phyloP scores from a whole-genome alignment of 2,888 invertebrate species.

The Melipona beecheii region DNA sequence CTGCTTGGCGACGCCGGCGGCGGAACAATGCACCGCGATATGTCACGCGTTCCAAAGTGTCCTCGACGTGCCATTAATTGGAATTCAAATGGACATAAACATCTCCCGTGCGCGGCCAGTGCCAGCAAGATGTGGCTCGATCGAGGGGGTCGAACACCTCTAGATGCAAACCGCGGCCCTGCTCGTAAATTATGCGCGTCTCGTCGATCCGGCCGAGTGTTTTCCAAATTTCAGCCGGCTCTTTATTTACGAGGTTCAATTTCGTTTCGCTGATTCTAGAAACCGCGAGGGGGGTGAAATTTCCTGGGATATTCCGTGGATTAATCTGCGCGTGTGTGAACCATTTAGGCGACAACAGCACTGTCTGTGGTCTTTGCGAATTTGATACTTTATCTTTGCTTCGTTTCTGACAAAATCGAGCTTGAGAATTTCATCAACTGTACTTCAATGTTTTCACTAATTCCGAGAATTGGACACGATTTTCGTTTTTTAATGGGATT shows the following conservation, averaged over 20 bases:
- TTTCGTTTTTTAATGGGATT: too few relatives aligned
- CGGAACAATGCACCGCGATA: slow-evolving; percentile 73
- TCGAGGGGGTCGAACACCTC: slow-evolving; percentile 65
- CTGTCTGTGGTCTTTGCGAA: too few relatives aligned
- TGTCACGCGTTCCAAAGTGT: slow-evolving; percentile 76
- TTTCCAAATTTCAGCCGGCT: slow-evolving; percentile 13
- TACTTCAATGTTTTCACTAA: too few relatives aligned
- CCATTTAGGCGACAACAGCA: not conserved
- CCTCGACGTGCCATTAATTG: slow-evolving; percentile 77
- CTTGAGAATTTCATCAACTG: too few relatives aligned
- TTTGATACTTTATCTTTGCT: too few relatives aligned
- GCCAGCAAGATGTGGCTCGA: slow-evolving; percentile 64
- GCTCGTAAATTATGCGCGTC: slow-evolving; percentile 48
- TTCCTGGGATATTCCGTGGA: not conserved
- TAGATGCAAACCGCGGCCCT: slow-evolving; percentile 29
- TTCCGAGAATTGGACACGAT: too few relatives aligned
- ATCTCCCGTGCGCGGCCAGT: slow-evolving; percentile 63
- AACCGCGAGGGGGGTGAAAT: not conserved
- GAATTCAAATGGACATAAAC: slow-evolving; percentile 76
- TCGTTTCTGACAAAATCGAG: too few relatives aligned
- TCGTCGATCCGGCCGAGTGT: not conserved
- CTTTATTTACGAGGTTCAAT: not conserved
- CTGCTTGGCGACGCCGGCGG: slow-evolving; percentile 54
- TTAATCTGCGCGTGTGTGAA: not conserved
- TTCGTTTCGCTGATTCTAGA: not conserved